Evolutionary conservation across 2,888 invertebrate species (phyloP).

Genomic region (Scaptomyza cyrtandrae): DNA sequence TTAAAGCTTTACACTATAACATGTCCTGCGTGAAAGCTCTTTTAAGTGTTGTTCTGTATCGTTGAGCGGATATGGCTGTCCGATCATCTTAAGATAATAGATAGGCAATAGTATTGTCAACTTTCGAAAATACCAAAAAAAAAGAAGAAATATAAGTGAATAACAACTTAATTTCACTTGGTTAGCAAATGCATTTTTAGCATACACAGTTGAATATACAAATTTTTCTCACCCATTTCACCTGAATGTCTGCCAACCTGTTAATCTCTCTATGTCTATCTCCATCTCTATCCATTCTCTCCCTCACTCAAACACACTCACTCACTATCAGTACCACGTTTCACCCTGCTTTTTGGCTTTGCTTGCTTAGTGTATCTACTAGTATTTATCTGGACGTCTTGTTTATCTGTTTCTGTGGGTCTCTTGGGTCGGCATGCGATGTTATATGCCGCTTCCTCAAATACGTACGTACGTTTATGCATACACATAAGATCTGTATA

Average conservation of each 20-base stretch:
- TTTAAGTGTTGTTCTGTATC: slow-evolving; percentile 16
- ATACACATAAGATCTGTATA: slow-evolving; percentile 33
- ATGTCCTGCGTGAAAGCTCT: slow-evolving; percentile 29
- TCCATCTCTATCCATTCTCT: slow-evolving; percentile 7
- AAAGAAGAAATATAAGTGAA: slow-evolving; percentile 32
- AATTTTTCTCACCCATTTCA: slow-evolving; percentile 73
- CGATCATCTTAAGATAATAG: slow-evolving; percentile 2
- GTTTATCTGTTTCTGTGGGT: slow-evolving; percentile 46
- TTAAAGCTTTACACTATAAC: not conserved
- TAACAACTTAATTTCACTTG: slow-evolving; percentile 74
- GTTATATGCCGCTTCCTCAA: slow-evolving; percentile 69
- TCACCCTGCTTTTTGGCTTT: not conserved
- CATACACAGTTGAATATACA: slow-evolving; percentile 46
- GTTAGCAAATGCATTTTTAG: slow-evolving; percentile 59
- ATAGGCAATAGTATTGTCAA: slow-evolving; percentile 50
- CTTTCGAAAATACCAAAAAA: slow-evolving; percentile 68
- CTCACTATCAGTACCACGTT: not conserved
- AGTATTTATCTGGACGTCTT: slow-evolving; percentile 47
- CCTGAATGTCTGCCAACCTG: slow-evolving; percentile 38
- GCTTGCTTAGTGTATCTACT: slow-evolving; percentile 38
- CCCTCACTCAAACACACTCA: slow-evolving; percentile 12
- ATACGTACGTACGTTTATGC: slow-evolving; percentile 22
- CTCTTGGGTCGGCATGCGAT: slow-evolving; percentile 63
- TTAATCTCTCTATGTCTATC: slow-evolving; percentile 29
- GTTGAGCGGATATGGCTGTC: not conserved